Evolutionary conservation across 2,113 vertebrate species (phyloP).

Genomic region (Nematolebias whitei): DNA sequence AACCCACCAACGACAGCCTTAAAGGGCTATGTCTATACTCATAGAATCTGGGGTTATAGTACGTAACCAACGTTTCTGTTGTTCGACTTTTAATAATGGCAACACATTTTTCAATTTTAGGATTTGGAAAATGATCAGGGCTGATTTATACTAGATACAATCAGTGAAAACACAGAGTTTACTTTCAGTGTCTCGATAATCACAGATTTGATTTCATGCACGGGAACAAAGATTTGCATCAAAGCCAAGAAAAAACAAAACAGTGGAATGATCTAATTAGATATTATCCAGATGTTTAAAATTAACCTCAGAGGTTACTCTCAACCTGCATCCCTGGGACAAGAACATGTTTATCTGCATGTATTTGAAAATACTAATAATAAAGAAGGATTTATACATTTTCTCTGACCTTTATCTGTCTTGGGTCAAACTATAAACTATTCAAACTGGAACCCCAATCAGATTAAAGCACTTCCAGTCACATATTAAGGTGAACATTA

Average conservation of each 20-base stretch:
- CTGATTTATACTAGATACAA: slow-evolving; percentile 46
- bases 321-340: slow-evolving; percentile 31
- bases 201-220: slow-evolving; percentile 67
- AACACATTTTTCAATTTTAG: slow-evolving; percentile 29
- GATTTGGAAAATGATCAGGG: slow-evolving; percentile 28
- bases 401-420: slow-evolving; percentile 7
- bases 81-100: slow-evolving; percentile 20
- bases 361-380: slow-evolving; percentile 13
- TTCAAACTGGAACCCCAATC: slow-evolving; percentile 2
- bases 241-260: slow-evolving; percentile 42
- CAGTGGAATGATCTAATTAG: slow-evolving; percentile 38
- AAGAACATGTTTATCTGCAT: slow-evolving; percentile 15
- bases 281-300: slow-evolving; percentile 59
- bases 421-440: background rate
- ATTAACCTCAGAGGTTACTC: slow-evolving; percentile 35
- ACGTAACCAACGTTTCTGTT: too few species aligned
- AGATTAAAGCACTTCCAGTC: background rate
- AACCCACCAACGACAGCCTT: too few species aligned
- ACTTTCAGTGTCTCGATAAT: slow-evolving; percentile 58
- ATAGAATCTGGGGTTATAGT: too few species aligned
- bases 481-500: slow-evolving; percentile 4
- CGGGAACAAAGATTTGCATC: slow-evolving; percentile 58
- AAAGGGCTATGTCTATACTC: too few species aligned
- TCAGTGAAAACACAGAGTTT: slow-evolving; percentile 59
- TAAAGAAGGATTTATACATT: slow-evolving; percentile 27